Evolutionary conservation across 92 coral and sea anemone genomes (phyloP).

Genomic region (Epizoanthus illoricatus): DNA sequence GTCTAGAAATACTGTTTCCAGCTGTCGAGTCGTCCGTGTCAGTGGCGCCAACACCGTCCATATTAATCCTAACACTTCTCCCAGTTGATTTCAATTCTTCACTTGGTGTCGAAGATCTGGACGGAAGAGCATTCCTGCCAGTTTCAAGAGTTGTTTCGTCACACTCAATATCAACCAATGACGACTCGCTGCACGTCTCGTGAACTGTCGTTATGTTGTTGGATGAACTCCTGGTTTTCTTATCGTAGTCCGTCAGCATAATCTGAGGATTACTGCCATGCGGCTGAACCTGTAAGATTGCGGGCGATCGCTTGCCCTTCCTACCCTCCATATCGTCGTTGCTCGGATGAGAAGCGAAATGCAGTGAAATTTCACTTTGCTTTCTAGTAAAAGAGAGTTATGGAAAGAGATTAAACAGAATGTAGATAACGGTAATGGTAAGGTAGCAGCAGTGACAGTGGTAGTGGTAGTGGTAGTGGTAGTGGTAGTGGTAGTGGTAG

Average conservation of each 20-base stretch:
- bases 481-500: not conserved
- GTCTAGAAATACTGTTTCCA: not conserved
- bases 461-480: not conserved
- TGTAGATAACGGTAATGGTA: not conserved
- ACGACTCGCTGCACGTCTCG: conserved; percentile 49
- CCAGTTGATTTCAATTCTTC: conserved; percentile 34
- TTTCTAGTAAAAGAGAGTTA: conserved; percentile 31
- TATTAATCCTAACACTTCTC: conserved; percentile 42
- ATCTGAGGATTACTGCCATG: conserved; percentile 58
- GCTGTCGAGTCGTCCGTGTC: not conserved
- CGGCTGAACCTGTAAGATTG: conserved; percentile 11
- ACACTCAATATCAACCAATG: conserved; percentile 50
- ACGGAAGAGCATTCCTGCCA: conserved; percentile 15
- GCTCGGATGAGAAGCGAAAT: conserved; percentile 48
- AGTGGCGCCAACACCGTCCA: conserved; percentile 30
- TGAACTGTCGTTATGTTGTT: not conserved
- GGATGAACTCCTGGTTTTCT: conserved; percentile 17
- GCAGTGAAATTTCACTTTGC: conserved; percentile 63
- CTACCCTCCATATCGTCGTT: not conserved
- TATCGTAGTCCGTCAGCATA: conserved; percentile 55
- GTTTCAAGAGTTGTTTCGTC: conserved; percentile 33
- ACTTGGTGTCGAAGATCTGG: conserved; percentile 25
- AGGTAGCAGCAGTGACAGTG: not conserved
- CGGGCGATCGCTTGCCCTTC: not conserved
- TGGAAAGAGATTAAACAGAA: not conserved